These are phyloP conservation scores for pig (Sus scrofa) DNA, from an alignment of 2,113 vertebrate genomes.

Conservation along the genomic window T2T-Sscrofa CM000816.6:12907501-12908000, in stretches of 20 bases:
- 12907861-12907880: not conserved
- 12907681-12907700: not conserved
- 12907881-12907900: not conserved
- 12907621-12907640: not conserved
- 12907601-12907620: not conserved
- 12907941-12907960: not conserved
- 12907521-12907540: not conserved
- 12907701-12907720: not conserved
- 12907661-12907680: not conserved
- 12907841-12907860: not conserved
- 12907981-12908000: not conserved
- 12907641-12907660: not conserved
- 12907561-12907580: not conserved
- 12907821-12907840: not conserved
- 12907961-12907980: not conserved
- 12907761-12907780: not conserved
- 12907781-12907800: not conserved
- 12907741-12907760: not conserved
- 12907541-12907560: not conserved
- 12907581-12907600: not conserved
- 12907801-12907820: not conserved
- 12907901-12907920: not conserved
- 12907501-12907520: not conserved
- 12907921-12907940: not conserved
- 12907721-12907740: not conserved